A percentile compares a stretch with the other conserved stretches of the same genome.
phyloP scores from a whole-genome alignment of 64 coral and sea anemone genomes.

The Trachythela sp. region DNA sequence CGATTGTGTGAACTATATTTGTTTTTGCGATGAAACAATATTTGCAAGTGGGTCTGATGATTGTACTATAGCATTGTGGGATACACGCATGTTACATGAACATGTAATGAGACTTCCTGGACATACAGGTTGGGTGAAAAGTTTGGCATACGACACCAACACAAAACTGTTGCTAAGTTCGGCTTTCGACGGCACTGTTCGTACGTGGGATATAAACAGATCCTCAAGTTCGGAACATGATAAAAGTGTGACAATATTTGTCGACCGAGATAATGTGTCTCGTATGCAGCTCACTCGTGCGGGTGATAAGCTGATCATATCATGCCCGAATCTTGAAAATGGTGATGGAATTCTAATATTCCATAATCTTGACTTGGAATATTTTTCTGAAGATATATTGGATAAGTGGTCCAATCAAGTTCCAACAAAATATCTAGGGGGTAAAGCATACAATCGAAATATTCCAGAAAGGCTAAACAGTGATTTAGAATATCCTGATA shows the following conservation, averaged over 20 bases:
- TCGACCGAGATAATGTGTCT: slow-evolving; percentile 50
- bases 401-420: background rate
- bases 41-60: slow-evolving; percentile 98
- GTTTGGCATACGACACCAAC: slow-evolving; percentile 62
- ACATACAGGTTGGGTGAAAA: slow-evolving; percentile 94
- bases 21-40: slow-evolving; percentile 70
- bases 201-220: slow-evolving; percentile 70
- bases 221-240: slow-evolving; percentile 32
- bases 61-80: slow-evolving; percentile 78
- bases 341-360: slow-evolving; percentile 36
- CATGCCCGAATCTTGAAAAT: slow-evolving; percentile 57
- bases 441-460: background rate
- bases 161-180: slow-evolving; percentile 68
- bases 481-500: background rate
- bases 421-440: background rate
- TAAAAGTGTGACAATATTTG: slow-evolving; percentile 19
- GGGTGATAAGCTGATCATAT: slow-evolving; percentile 70
- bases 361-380: slow-evolving; percentile 61
- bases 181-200: slow-evolving; percentile 85
- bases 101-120: slow-evolving; percentile 8
- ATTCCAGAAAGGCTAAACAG: slow-evolving; percentile 8
- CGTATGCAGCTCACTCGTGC: slow-evolving; percentile 81
- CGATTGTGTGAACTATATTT: slow-evolving; percentile 78
- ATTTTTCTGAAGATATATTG: slow-evolving; percentile 38
- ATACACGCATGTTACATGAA: slow-evolving; percentile 65